Percentiles rank a stretch among this genome's conserved stretches.
Conservation (phyloP, 2,113 vertebrate genomes). For the Chloropsis hardwickii region DNA sequence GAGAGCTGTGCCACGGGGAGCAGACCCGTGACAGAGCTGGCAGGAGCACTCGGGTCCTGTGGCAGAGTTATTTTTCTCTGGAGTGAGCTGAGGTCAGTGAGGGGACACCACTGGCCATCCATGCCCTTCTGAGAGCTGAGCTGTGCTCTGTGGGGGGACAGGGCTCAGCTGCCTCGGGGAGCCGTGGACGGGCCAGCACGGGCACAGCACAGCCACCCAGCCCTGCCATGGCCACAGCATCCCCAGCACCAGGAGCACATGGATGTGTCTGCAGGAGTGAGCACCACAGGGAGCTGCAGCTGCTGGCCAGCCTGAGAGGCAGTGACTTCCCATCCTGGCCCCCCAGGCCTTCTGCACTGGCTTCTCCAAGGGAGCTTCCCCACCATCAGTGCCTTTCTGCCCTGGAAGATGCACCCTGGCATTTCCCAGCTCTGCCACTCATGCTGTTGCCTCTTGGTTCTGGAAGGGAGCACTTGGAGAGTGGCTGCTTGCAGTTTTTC, state of each 20-base stretch:
- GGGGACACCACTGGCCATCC: neutral
- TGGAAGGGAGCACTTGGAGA: neutral
- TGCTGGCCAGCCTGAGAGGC: neutral
- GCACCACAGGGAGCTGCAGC: neutral
- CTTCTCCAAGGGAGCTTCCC: neutral
- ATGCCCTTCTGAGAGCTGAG: neutral
- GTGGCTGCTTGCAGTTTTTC: neutral
- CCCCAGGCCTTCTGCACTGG: neutral
- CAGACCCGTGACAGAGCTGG: neutral
- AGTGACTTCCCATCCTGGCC: neutral
- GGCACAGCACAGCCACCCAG: neutral
- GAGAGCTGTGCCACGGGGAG: neutral
- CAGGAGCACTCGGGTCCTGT: neutral
- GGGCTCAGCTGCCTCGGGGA: neutral
- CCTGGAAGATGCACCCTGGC: neutral
- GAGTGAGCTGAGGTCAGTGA: neutral
- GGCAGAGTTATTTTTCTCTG: neutral
- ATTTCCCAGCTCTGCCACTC: neutral
- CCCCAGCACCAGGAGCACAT: neutral
- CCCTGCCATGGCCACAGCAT: neutral
- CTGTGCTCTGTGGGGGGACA: neutral
- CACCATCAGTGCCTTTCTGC: neutral
- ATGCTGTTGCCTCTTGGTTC: neutral
- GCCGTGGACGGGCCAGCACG: rapidly evolving
- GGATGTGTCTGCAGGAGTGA: neutral